A percentile compares a stretch with the other conserved stretches of the same genome.
Evolutionary conservation across 2,797 vertebrate species (phyloP).

Genomic region (Tenualosa ilisha): DNA sequence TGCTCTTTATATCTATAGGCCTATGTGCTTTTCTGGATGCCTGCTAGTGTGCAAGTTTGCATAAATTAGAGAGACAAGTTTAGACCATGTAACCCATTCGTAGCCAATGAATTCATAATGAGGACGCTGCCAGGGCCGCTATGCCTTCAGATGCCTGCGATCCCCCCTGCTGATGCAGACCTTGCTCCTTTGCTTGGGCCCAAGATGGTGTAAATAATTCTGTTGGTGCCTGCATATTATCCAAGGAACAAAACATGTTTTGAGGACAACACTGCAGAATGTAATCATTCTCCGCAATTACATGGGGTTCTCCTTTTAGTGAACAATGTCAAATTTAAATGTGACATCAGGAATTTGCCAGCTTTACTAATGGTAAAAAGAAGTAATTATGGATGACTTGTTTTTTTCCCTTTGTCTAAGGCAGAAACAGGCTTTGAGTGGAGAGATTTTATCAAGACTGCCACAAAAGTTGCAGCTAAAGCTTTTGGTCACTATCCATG

Average conservation of each 20-base stretch:
- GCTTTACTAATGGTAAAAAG: neutral
- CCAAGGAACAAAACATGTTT: neutral
- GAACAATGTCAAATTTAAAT: neutral
- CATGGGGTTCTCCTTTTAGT: neutral
- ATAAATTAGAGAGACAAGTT: neutral
- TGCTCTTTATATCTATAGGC: neutral
- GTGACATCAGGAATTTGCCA: neutral
- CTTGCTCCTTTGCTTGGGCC: neutral
- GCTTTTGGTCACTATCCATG: constrained; percentile 3
- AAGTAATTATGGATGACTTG: neutral
- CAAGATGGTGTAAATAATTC: neutral
- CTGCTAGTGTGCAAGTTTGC: neutral
- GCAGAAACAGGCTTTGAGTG: neutral
- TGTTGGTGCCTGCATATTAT: neutral
- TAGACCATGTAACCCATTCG: neutral
- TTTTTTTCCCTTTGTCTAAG: neutral
- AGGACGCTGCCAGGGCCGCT: neutral
- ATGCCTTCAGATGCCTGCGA: neutral
- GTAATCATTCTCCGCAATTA: neutral
- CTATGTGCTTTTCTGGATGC: neutral
- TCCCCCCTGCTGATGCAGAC: neutral
- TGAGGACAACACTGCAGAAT: neutral
- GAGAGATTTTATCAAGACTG: neutral
- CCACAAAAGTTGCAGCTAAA: neutral
- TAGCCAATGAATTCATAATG: constrained; percentile 6